Conservation (phyloP, 2,797 vertebrate species). For the Anas georgica region DNA sequence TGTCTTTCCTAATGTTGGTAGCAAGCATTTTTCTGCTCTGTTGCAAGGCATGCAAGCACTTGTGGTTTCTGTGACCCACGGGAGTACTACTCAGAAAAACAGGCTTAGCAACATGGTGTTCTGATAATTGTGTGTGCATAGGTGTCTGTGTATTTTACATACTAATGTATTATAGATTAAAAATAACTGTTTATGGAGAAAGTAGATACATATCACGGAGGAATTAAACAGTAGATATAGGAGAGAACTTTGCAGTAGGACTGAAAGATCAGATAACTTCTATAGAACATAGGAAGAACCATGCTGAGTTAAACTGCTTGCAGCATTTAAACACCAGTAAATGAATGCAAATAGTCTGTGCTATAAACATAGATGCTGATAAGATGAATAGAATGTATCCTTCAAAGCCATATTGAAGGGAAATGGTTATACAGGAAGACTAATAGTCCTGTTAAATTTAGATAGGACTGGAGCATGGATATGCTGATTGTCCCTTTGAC, state of each 20-base stretch:
- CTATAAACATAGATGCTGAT: background rate
- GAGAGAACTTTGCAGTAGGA: background rate
- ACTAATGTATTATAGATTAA: background rate
- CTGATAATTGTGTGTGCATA: background rate
- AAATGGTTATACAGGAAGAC: background rate
- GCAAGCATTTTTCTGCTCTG: background rate
- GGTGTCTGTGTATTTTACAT: background rate
- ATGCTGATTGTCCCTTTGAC: background rate
- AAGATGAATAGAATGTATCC: background rate
- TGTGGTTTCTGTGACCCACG: background rate
- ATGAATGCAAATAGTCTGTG: background rate
- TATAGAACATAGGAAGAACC: accelerated
- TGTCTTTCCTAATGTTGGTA: background rate
- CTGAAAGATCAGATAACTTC: background rate
- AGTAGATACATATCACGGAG: background rate
- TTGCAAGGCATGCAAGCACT: background rate
- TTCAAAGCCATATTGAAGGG: background rate
- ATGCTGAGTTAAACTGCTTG: background rate
- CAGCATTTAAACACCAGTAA: background rate
- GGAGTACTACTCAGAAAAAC: background rate
- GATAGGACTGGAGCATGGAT: background rate
- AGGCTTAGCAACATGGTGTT: background rate
- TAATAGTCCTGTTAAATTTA: background rate
- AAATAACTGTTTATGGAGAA: background rate
- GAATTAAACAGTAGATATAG: no score